Conservation (phyloP, 2,797 vertebrate genomes). For the Capromys pilorides region DNA sequence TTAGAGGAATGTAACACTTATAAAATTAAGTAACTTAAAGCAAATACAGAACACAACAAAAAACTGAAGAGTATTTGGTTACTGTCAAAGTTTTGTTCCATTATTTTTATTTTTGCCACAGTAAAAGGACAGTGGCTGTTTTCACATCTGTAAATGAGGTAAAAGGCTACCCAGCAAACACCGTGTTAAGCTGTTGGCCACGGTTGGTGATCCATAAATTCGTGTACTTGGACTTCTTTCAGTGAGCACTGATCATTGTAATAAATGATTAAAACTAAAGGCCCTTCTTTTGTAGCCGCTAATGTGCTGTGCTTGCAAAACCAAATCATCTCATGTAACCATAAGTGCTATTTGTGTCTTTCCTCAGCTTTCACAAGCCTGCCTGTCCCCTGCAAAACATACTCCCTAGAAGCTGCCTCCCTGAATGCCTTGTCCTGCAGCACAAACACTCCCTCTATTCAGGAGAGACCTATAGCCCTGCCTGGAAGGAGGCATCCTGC, state of each 20-base stretch:
- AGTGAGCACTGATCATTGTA: not conserved
- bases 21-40: not conserved
- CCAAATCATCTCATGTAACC: not conserved
- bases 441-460: accelerated
- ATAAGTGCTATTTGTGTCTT: not conserved
- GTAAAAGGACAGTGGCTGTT: not conserved
- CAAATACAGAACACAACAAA: not conserved
- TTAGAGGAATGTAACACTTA: not conserved
- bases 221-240: not conserved
- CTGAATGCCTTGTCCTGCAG: not conserved
- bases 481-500: not conserved
- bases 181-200: not conserved
- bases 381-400: not conserved
- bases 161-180: not conserved
- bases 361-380: not conserved
- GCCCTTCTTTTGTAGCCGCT: not conserved
- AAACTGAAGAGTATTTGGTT: not conserved
- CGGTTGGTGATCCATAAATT: not conserved
- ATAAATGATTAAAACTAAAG: not conserved
- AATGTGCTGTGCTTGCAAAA: not conserved
- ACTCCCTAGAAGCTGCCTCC: not conserved
- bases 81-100: not conserved
- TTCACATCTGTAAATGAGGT: not conserved
- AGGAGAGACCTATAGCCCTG: not conserved
- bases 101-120: not conserved